Percentiles rank a stretch among this genome's conserved stretches.
These are phyloP conservation scores for Eubasilissa regina DNA, from an alignment of 1,140 invertebrate genomes.

Conservation along the genomic window DNA sequence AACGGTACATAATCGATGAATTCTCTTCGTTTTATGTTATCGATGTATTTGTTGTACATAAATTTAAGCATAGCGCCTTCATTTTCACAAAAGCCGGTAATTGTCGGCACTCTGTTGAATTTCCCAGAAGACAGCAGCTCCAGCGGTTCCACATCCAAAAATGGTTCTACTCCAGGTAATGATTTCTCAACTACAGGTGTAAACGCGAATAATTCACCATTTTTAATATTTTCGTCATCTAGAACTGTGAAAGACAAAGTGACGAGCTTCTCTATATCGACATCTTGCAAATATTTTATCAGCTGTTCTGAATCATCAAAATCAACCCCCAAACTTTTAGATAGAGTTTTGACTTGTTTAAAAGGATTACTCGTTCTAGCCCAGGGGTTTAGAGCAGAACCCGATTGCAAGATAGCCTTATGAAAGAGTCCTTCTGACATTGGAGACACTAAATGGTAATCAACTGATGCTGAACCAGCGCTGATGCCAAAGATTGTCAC, in stretches of 20 bases:
- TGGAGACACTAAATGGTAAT: constrained; percentile 49
- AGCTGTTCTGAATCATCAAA: constrained; percentile 60
- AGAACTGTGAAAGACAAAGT: constrained; percentile 61
- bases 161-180: constrained; percentile 65
- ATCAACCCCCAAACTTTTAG: constrained; percentile 7
- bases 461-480: constrained; percentile 44
- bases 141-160: constrained; percentile 64
- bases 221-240: constrained; percentile 57
- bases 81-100: constrained; percentile 65
- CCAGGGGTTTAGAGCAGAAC: constrained; percentile 47
- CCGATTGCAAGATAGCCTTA: constrained; percentile 52
- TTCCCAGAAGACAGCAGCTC: constrained; percentile 63
- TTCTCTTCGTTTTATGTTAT: constrained; percentile 59
- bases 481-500: constrained; percentile 65
- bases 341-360: not conserved
- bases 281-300: constrained; percentile 63
- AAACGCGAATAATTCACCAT: constrained; percentile 67
- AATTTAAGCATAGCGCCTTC: constrained; percentile 65
- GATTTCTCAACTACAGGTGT: constrained; percentile 65
- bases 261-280: constrained; percentile 64
- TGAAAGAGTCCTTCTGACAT: constrained; percentile 46
- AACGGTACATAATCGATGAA: constrained; percentile 64
- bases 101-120: constrained; percentile 66
- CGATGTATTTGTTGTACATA: constrained; percentile 31
- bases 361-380: constrained; percentile 58